phyloP scores from a whole-genome alignment of 2,113 vertebrate genomes.

The Callopanchax toddi region DNA sequence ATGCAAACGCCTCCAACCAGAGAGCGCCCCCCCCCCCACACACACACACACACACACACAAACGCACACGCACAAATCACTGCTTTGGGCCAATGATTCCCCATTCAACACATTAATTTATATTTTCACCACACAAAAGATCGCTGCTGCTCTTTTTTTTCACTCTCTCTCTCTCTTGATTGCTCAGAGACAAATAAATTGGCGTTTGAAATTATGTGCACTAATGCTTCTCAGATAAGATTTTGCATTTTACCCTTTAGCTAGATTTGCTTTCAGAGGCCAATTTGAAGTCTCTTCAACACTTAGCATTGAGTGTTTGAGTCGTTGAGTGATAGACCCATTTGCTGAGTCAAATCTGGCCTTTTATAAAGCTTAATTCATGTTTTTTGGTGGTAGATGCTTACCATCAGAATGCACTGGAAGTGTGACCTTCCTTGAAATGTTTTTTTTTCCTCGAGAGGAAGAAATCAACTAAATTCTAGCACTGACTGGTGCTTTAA shows the following conservation, averaged over 20 bases:
- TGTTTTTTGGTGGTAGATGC: conserved; percentile 11
- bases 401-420: neutral
- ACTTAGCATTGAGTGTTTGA: conserved; percentile 14
- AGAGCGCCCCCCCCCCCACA: neutral
- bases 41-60: conserved; percentile 3
- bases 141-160: conserved; percentile 46
- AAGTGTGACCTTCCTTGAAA: conserved; percentile 34
- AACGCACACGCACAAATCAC: conserved; percentile 23
- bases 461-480: conserved; percentile 28
- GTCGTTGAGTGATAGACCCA: conserved; percentile 23
- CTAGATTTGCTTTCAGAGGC: conserved; percentile 39
- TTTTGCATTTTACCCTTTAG: conserved; percentile 45
- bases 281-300: conserved; percentile 45
- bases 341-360: conserved; percentile 42
- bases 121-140: conserved; percentile 69
- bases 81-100: conserved; percentile 65
- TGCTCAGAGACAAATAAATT: conserved; percentile 63
- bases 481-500: conserved; percentile 20
- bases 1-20: neutral
- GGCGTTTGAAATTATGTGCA: conserved; percentile 51
- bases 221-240: conserved; percentile 52
- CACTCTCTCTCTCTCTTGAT: conserved; percentile 13
- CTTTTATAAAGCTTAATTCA: conserved; percentile 29
- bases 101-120: conserved; percentile 76
- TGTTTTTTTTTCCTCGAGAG: conserved; percentile 27